Conservation (phyloP, 2,888 invertebrate genomes). For the Pyralis farinalis region DNA sequence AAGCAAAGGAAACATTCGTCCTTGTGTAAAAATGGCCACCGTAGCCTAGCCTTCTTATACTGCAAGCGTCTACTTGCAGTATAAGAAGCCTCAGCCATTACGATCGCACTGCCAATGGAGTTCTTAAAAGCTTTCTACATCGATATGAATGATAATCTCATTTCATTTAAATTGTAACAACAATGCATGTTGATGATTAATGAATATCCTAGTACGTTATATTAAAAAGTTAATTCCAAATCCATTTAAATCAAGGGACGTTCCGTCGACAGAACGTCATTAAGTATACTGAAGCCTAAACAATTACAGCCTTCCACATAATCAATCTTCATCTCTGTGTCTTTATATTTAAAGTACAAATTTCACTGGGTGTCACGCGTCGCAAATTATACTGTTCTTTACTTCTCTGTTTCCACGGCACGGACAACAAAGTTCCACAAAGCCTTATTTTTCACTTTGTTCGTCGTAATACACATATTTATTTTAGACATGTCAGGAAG, state of each 20-base stretch:
- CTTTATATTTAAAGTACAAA: slow-evolving; percentile 19
- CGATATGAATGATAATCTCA: no score
- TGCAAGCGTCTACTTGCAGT: no score
- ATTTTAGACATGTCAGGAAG: no score
- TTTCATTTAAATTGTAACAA: background rate
- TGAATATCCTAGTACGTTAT: slow-evolving; percentile 3
- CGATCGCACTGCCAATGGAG: no score
- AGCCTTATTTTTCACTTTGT: background rate
- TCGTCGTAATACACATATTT: no score
- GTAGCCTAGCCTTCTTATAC: no score
- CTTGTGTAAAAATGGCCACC: no score
- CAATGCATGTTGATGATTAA: slow-evolving; percentile 8
- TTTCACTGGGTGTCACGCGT: background rate
- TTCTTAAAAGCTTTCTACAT: no score
- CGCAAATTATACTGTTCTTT: slow-evolving; percentile 5
- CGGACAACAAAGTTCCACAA: background rate
- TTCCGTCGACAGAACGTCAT: slow-evolving; percentile 17
- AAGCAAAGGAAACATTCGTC: no score
- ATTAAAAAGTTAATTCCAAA: slow-evolving; percentile 18
- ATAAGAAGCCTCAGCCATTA: no score
- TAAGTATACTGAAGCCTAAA: slow-evolving; percentile 23
- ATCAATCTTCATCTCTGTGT: slow-evolving; percentile 33
- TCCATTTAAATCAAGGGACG: slow-evolving; percentile 16
- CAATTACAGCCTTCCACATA: slow-evolving; percentile 24
- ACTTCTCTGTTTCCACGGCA: background rate